Percentiles rank a stretch among this genome's conserved stretches.
These are phyloP conservation scores for Poeciliopsis paucimaculata DNA, from an alignment of 2,797 vertebrate species.

Conservation along the genomic window DNA sequence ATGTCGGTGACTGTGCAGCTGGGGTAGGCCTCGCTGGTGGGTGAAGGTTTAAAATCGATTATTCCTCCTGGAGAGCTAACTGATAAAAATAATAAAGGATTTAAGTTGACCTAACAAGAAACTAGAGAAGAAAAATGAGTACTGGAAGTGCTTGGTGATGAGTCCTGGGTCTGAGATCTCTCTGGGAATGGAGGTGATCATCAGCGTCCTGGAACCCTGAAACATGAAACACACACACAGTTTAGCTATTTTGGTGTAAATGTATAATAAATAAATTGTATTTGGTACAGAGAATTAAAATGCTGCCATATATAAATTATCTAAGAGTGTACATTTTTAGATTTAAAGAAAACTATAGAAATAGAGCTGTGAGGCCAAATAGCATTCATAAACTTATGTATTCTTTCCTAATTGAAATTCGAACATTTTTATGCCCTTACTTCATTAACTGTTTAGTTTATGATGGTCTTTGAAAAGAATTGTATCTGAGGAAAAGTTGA, in stretches of 20 bases:
- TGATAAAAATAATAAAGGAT: slow-evolving; percentile 17
- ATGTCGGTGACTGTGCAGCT: slow-evolving; percentile 93
- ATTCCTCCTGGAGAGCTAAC: neutral
- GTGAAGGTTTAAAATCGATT: slow-evolving; percentile 15
- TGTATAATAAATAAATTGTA: neutral
- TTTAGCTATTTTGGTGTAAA: neutral
- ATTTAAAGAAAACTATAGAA: neutral
- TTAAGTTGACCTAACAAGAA: slow-evolving; percentile 21
- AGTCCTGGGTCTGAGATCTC: slow-evolving; percentile 93
- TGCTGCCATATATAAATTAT: neutral
- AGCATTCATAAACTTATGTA: neutral
- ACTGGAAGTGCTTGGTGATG: slow-evolving; percentile 97
- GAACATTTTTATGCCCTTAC: neutral
- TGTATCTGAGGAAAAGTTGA: neutral
- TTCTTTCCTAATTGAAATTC: neutral
- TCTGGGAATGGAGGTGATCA: slow-evolving; percentile 91
- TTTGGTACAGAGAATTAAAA: neutral
- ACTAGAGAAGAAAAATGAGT: slow-evolving; percentile 52
- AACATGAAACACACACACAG: slow-evolving; percentile 11
- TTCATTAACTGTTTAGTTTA: neutral
- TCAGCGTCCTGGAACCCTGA: slow-evolving; percentile 91
- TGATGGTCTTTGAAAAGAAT: neutral
- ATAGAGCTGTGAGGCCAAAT: neutral
- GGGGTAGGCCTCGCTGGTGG: slow-evolving; percentile 92
- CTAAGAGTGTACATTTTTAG: neutral